Base-by-base conservation (phyloP, 2,888 invertebrate species). In the Cosmia trapezina region DNA sequence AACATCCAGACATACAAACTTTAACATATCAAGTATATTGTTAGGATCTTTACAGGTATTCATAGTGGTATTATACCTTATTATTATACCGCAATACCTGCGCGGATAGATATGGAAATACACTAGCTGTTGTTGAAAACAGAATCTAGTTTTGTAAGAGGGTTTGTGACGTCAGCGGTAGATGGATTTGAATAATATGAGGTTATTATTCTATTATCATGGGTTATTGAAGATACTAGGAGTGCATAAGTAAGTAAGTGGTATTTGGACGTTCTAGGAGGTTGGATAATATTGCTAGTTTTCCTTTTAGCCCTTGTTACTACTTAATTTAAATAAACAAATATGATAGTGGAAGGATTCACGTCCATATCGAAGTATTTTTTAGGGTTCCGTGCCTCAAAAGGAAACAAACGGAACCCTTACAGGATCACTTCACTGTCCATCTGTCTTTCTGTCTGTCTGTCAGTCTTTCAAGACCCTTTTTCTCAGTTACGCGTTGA, bases 61-160 rank as follows among this genome's bases (percentile, higher is more conserved):
- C 41, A 74, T 75, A 56, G 33, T 11, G 53, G 22, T 76, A 79
- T 80, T 76, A 71, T 62, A 62, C 68, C 60, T 51, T 45, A 67
- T 60, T 71, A 67, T n/a, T 70, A 75, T 68, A 61, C 59, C 9
- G 11, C 53, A 73, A 77, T 81, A 84, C 68, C 65, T 62, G 67
- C n/a, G n/a, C 54, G n/a, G 14, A 22, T 22, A 54, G 37, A 56
- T 56, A 61, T 60, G 60, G 53, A 64, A 68, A 61, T 69, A 69
- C 28, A 54, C 51, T 56, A 53, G 43, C 8, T 80, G 57, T 83
- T 77, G 37, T 72, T 54, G 51, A 69, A 83, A 81, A 81, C 81
- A 80, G 57, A 70, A 80, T 65, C 67, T 83, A 57, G 61, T 81
- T 81, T 70, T 14, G 54, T 59, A 49, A 74, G 28, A 64, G 59